Conservation (phyloP, 2,113 vertebrate genomes). For the Gallinago undulata region DNA sequence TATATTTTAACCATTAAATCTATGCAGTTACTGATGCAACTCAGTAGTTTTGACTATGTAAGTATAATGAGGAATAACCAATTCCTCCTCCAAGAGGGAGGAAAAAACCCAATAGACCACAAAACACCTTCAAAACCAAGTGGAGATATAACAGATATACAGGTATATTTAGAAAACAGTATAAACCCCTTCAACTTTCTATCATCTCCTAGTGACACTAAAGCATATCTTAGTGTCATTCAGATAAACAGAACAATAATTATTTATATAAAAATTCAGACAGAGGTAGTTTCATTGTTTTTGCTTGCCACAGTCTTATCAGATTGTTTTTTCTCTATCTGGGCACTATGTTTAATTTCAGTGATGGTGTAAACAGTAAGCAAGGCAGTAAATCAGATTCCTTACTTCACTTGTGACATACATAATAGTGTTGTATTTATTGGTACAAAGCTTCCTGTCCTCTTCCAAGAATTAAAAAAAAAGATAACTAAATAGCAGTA, state of each 20-base stretch:
- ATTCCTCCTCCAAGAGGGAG: not conserved
- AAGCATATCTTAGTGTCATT: not conserved
- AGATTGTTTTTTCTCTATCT: not conserved
- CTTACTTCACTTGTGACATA: not conserved
- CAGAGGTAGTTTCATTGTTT: not conserved
- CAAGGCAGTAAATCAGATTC: not conserved
- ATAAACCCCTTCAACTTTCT: not conserved
- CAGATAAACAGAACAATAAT: not conserved
- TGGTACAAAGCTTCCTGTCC: conserved; percentile 8
- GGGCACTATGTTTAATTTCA: not conserved
- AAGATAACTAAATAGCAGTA: not conserved
- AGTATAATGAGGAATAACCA: not conserved
- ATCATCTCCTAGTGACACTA: not conserved
- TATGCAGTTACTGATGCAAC: not conserved
- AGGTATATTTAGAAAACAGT: not conserved
- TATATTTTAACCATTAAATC: not conserved
- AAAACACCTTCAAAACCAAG: not conserved
- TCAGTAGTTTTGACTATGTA: not conserved
- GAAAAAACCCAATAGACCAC: not conserved
- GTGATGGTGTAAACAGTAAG: not conserved
- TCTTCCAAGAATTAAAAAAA: not conserved
- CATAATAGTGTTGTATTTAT: not conserved
- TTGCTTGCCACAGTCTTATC: not conserved
- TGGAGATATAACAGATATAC: not conserved
- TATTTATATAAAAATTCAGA: not conserved